phyloP scores from a whole-genome alignment of 2,888 invertebrate genomes.

The Pachycephus smyrnensis region DNA sequence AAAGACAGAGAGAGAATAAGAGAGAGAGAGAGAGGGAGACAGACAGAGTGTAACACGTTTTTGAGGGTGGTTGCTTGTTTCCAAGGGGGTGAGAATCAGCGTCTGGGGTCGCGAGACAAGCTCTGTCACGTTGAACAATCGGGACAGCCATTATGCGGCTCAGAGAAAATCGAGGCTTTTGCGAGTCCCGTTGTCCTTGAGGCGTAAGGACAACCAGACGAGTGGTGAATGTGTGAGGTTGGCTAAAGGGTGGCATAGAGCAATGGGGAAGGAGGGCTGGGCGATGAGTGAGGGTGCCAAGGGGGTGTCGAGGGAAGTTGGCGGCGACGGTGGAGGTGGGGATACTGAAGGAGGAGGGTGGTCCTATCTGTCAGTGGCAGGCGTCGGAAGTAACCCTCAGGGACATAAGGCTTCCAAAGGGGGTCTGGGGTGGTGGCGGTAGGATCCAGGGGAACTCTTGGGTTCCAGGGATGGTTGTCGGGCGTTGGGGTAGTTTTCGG shows the following conservation, averaged over 20 bases:
- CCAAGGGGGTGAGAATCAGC: background rate
- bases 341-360: conserved; percentile 23
- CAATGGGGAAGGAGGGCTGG: background rate
- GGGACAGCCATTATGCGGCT: background rate
- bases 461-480: conserved; percentile 10
- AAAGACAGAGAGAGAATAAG: no score
- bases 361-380: conserved; percentile 36
- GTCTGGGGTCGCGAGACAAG: background rate
- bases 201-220: background rate
- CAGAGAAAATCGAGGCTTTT: background rate
- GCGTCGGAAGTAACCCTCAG: conserved; percentile 23
- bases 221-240: background rate
- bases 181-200: background rate
- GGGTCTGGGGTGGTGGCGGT: conserved; percentile 17
- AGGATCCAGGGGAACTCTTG: no score
- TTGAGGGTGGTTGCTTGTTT: background rate
- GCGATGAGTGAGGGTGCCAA: conserved; percentile 28
- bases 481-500: background rate
- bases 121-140: background rate
- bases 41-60: background rate
- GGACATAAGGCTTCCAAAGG: conserved; percentile 22
- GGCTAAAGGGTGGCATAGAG: conserved; percentile 9
- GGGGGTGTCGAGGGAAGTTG: conserved; percentile 14
- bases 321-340: background rate
- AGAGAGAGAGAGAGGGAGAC: background rate